Evolutionary conservation across 2,888 invertebrate species (phyloP), one percentile per base, ranked within the genome.

Genomic region (Leucania comma): DNA sequence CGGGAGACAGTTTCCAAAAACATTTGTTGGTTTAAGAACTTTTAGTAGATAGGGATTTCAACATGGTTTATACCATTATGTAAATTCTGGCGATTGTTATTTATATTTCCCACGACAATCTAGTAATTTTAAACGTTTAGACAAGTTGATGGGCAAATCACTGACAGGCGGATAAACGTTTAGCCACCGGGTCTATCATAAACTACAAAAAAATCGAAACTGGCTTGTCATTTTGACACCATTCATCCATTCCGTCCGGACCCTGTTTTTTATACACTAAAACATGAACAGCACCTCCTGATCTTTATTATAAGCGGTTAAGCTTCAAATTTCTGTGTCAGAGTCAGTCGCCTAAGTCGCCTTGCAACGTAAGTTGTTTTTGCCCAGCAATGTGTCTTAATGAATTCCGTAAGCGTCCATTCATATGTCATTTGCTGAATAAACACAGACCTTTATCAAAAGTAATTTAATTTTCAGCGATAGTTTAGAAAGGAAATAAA

Each of bases 191-290:
- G 87, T 89, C 90, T 90, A 87, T 86, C 87, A 88, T 87, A 90
- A 90, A 90, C 88, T 81, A 92, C 93, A 93, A 94, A 95, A 94
- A 94, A 92, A 87, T 79, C n/a, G 2, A 89, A 93, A 92, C 89
- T 92, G 91, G 90, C 94, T 92, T 92, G 94, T 95, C 95, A 94
- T 93, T 93, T 93, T 95, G 95, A 95, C 95, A 95, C 93, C 94
- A 95, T 95, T 94, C 95, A 94, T 93, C 86, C 93, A 90, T 90
- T 87, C 90, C 91, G 92, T 90, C 91, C 91, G 92, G 92, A 89
- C 90, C 81, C 82, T 69, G 32, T 68, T 88, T 89, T 90, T 89
- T 89, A 81, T 76, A 57, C 48, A 72, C 57, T 64, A 61, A 22
- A 46, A 78, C 65, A 72, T 64, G 59, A 35, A 56, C 20, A 8